Conservation (phyloP, 2,113 vertebrate species). For the Circaetus cinerascens region DNA sequence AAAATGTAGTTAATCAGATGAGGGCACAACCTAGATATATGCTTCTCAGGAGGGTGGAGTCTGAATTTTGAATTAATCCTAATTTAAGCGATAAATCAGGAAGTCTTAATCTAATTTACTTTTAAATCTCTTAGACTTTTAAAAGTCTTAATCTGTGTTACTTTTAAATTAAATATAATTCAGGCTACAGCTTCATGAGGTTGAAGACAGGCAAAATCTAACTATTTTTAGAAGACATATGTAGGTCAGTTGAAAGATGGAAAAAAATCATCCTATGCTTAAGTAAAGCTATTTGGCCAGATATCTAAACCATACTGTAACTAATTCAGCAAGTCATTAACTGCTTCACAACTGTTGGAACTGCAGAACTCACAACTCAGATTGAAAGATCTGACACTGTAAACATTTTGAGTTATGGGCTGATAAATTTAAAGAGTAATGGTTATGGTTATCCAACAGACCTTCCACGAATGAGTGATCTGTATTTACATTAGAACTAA, state of each 20-base stretch:
- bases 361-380: neutral
- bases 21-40: neutral
- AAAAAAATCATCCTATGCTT: neutral
- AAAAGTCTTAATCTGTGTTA: neutral
- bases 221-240: neutral
- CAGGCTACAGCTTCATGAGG: neutral
- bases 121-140: neutral
- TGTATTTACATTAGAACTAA: conserved; percentile 31
- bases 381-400: neutral
- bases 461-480: conserved; percentile 5
- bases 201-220: neutral
- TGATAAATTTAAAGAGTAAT: neutral
- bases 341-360: neutral
- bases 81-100: neutral
- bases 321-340: neutral
- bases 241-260: neutral
- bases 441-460: neutral
- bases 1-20: neutral
- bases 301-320: neutral
- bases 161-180: neutral
- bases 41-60: neutral
- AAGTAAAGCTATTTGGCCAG: neutral
- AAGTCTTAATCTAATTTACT: neutral
- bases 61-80: neutral
- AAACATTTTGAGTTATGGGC: neutral